Percentiles rank a stretch among this genome's conserved stretches.
phyloP scores from a whole-genome alignment of 1,140 invertebrate species.

The Thalassaphorura encarpata region DNA sequence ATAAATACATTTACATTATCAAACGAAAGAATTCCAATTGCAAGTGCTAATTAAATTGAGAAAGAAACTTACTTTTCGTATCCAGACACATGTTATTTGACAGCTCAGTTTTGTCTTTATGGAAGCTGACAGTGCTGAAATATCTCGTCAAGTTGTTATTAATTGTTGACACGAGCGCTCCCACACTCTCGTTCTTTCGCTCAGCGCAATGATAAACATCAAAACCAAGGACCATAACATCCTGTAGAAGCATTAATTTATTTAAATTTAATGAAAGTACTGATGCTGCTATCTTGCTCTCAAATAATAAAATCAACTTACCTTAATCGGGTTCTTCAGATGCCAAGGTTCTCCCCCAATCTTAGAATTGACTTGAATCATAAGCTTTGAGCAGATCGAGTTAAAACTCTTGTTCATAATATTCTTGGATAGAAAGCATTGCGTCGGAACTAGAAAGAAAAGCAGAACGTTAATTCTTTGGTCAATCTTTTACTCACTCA shows the following conservation, averaged over 20 bases:
- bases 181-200: constrained; percentile 44
- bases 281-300: neutral
- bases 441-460: constrained; percentile 19
- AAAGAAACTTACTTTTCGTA: constrained; percentile 40
- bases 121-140: constrained; percentile 60
- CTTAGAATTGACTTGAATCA: constrained; percentile 50
- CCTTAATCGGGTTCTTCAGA: constrained; percentile 43
- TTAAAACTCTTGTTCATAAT: constrained; percentile 37
- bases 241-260: constrained; percentile 29
- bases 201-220: constrained; percentile 39
- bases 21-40: neutral
- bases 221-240: constrained; percentile 39
- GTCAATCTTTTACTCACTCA: neutral
- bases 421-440: constrained; percentile 17
- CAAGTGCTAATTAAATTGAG: neutral
- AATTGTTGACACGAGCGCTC: constrained; percentile 70
- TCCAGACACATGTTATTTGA: constrained; percentile 51
- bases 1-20: constrained; percentile 19
- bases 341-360: constrained; percentile 49
- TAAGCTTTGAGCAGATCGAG: constrained; percentile 47
- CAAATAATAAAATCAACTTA: constrained; percentile 29
- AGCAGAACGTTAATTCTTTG: neutral
- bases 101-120: constrained; percentile 62
- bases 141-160: constrained; percentile 62
- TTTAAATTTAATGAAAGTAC: neutral